phyloP scores from a whole-genome alignment of 2,113 vertebrate genomes.

The Cygnus buccinator region DNA sequence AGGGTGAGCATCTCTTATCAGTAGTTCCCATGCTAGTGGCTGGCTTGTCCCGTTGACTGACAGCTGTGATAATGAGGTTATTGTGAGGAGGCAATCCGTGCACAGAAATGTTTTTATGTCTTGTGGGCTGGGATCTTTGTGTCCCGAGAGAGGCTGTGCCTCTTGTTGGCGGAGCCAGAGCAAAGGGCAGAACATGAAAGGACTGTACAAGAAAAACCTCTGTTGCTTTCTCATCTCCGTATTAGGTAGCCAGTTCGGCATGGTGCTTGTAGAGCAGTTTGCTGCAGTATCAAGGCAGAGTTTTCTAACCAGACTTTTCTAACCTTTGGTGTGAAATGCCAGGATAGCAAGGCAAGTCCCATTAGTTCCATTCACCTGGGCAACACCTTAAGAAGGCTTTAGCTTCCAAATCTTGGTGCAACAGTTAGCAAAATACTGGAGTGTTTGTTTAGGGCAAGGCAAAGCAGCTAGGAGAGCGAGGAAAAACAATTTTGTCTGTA shows the following conservation, averaged over 20 bases:
- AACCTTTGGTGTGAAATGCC: neutral
- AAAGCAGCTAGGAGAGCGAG: neutral
- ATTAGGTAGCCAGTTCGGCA: neutral
- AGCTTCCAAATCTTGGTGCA: neutral
- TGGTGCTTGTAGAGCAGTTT: neutral
- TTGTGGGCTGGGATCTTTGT: conserved; percentile 55
- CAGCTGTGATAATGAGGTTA: conserved; percentile 59
- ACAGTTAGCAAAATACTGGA: neutral
- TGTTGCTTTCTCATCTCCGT: neutral
- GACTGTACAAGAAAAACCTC: conserved; percentile 11
- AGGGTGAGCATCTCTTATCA: conserved; percentile 24
- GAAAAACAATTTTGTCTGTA: neutral
- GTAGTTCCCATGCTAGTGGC: conserved; percentile 3
- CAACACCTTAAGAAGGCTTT: neutral
- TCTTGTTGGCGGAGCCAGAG: conserved; percentile 17
- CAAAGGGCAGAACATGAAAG: neutral
- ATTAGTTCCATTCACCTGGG: neutral
- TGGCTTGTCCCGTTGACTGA: conserved; percentile 39
- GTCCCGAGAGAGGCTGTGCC: conserved; percentile 23
- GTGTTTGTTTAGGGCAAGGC: neutral
- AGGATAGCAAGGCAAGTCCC: neutral
- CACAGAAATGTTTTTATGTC: conserved; percentile 65
- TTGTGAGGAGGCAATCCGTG: conserved; percentile 54
- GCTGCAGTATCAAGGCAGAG: neutral
- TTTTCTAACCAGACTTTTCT: neutral